Evolutionary conservation across 1,140 invertebrate species (phyloP).

Genomic region (Ganaspis sp.): DNA sequence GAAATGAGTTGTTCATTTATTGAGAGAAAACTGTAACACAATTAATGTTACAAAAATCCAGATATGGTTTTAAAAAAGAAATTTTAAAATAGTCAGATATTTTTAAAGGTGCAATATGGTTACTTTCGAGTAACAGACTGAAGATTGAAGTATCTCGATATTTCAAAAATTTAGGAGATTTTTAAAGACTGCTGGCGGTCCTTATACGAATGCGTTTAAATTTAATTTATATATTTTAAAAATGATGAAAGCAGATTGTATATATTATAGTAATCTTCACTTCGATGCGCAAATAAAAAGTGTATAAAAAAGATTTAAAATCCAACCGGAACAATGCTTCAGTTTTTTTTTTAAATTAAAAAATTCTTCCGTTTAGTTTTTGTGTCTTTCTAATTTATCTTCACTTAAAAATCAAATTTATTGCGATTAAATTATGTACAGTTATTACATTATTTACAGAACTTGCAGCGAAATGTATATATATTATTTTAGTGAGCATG

Average conservation of each 20-base stretch:
- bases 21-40: no score
- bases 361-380: no score
- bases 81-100: background rate
- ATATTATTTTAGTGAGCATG: background rate
- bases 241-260: background rate
- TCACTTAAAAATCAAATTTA: no score
- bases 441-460: background rate
- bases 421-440: no score
- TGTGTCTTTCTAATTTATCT: no score
- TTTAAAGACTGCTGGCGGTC: conserved; percentile 1
- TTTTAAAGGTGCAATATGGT: background rate
- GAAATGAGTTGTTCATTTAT: no score
- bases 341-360: no score
- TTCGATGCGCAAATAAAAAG: background rate
- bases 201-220: background rate
- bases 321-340: no score
- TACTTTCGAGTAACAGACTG: background rate
- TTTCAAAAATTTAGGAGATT: background rate
- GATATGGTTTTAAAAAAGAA: no score
- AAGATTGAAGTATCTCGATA: background rate
- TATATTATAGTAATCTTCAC: background rate
- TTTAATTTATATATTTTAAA: background rate
- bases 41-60: no score
- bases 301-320: background rate
- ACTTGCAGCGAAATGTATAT: background rate